phyloP scores from a whole-genome alignment of 2,888 invertebrate species.

The Leptodirus hochenwartii region DNA sequence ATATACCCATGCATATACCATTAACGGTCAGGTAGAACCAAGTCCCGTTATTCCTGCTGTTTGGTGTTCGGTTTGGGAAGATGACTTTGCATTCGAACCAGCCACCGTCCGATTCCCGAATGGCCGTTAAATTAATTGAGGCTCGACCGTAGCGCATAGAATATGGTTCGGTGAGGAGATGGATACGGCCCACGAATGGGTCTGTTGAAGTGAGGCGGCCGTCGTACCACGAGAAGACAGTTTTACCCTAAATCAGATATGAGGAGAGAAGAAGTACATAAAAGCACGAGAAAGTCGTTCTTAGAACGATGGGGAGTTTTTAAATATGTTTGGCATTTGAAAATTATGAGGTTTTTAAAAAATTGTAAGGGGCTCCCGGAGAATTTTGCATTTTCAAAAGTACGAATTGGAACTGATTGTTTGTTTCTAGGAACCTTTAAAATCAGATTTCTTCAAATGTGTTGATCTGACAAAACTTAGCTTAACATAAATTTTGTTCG shows the following conservation, averaged over 20 bases:
- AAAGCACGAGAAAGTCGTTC: not conserved
- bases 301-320: slow-evolving; percentile 1
- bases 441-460: too few species aligned
- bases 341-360: too few species aligned
- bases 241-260: slow-evolving; percentile 50
- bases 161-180: slow-evolving; percentile 34
- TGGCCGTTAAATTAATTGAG: slow-evolving; percentile 69
- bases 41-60: slow-evolving; percentile 71
- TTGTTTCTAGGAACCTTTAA: too few species aligned
- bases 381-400: too few species aligned
- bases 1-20: slow-evolving; percentile 43
- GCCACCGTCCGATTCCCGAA: slow-evolving; percentile 76
- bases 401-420: too few species aligned
- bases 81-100: slow-evolving; percentile 82
- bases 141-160: slow-evolving; percentile 44
- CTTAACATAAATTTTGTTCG: too few species aligned
- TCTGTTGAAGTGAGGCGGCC: slow-evolving; percentile 47
- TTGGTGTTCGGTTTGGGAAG: slow-evolving; percentile 77
- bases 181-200: slow-evolving; percentile 54
- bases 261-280: slow-evolving; percentile 6
- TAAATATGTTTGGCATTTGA: too few species aligned
- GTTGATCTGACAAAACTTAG: too few species aligned
- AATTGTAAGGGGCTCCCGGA: too few species aligned
- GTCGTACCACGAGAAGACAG: slow-evolving; percentile 68
- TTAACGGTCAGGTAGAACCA: slow-evolving; percentile 79